Conservation (phyloP, 1,140 invertebrate genomes). For the Ladona fulva region DNA sequence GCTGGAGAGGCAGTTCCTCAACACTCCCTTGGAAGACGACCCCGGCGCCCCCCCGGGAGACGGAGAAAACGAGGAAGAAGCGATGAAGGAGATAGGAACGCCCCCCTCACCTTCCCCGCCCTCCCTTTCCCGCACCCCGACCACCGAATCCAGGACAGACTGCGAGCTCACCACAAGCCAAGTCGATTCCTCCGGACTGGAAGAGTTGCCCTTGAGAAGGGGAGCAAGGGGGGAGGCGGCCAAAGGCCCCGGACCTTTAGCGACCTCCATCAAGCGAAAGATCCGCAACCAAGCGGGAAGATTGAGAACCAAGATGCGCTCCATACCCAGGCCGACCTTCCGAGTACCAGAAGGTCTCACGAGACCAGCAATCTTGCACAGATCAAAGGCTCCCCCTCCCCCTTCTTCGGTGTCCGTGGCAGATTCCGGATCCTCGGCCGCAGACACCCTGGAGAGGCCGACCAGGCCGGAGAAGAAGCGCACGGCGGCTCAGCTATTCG, state of each 20-base stretch:
- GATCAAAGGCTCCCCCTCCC: slow-evolving; percentile 35
- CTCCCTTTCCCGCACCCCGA: slow-evolving; percentile 37
- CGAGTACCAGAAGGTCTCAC: slow-evolving; percentile 39
- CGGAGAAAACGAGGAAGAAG: slow-evolving; percentile 19
- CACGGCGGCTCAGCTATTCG: slow-evolving; percentile 37
- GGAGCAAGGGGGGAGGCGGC: slow-evolving; percentile 37
- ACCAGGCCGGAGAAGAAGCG: slow-evolving; percentile 26
- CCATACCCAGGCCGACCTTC: slow-evolving; percentile 41
- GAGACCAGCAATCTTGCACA: slow-evolving; percentile 22
- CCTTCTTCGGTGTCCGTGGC: slow-evolving; percentile 16
- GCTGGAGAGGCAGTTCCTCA: slow-evolving; percentile 26
- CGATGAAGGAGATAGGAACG: slow-evolving; percentile 16
- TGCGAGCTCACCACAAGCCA: slow-evolving; percentile 57
- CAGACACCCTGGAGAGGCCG: slow-evolving; percentile 17
- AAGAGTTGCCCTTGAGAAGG: slow-evolving; percentile 49
- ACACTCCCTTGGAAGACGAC: slow-evolving; percentile 32
- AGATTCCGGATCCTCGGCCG: not conserved
- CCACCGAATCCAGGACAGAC: slow-evolving; percentile 48
- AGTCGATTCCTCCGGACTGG: slow-evolving; percentile 52
- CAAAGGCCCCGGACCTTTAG: not conserved
- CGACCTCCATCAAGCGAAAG: slow-evolving; percentile 30
- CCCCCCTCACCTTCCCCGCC: slow-evolving; percentile 19
- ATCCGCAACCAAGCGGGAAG: slow-evolving; percentile 37
- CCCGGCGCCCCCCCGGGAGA: slow-evolving; percentile 33
- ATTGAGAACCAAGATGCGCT: slow-evolving; percentile 33